Conservation (phyloP, 2,888 invertebrate species). For the Morpho achilles region DNA sequence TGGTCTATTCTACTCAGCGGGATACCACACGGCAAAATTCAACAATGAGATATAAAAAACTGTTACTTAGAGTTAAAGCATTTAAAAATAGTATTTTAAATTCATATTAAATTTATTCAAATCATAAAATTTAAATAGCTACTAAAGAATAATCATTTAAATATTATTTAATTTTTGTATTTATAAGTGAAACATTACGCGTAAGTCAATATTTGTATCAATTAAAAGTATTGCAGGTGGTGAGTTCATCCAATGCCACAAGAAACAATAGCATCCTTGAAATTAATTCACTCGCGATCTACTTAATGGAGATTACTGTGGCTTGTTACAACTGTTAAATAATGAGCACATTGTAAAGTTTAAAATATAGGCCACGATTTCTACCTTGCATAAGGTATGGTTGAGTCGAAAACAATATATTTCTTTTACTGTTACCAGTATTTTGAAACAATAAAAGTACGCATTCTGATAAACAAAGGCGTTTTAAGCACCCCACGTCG, state of each 20-base stretch:
- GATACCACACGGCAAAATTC: too few species aligned
- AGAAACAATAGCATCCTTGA: slow-evolving; percentile 45
- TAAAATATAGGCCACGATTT: slow-evolving; percentile 15
- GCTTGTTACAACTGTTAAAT: slow-evolving; percentile 11
- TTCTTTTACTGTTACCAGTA: slow-evolving; percentile 6
- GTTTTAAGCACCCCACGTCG: background rate
- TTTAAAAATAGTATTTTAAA: too few species aligned
- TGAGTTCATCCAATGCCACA: slow-evolving; percentile 18
- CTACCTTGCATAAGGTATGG: slow-evolving; percentile 8
- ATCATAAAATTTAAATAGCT: too few species aligned
- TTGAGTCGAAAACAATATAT: slow-evolving; percentile 10
- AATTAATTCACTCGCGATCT: slow-evolving; percentile 27
- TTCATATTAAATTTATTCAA: too few species aligned
- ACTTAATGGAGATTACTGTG: slow-evolving; percentile 8
- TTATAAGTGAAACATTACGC: too few species aligned
- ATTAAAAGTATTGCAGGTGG: too few species aligned
- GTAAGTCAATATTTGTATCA: too few species aligned
- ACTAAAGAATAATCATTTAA: too few species aligned
- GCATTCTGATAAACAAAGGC: slow-evolving; percentile 11
- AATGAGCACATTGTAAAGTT: slow-evolving; percentile 13
- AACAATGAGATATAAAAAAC: too few species aligned
- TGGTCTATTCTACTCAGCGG: too few species aligned
- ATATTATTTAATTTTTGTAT: too few species aligned
- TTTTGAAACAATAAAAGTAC: slow-evolving; percentile 5
- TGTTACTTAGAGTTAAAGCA: too few species aligned